Evolutionary conservation across 2,797 vertebrate genomes (phyloP).

Genomic region (Alfaro cultratus): DNA sequence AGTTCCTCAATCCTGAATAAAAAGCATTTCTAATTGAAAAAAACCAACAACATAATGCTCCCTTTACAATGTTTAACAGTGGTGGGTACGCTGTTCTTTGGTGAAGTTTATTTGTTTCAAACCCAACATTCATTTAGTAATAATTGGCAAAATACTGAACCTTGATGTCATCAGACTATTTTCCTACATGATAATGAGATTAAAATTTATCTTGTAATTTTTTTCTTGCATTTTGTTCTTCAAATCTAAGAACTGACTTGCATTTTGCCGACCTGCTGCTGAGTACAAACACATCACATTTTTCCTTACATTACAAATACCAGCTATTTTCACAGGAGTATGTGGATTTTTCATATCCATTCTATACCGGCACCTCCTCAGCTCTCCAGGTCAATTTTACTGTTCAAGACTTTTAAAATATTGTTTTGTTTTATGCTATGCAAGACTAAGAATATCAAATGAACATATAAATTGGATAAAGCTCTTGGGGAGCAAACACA

Average conservation of each 20-base stretch:
- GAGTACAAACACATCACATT: neutral
- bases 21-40: no score
- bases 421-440: neutral
- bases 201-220: neutral
- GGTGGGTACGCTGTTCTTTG: neutral
- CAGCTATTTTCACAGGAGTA: neutral
- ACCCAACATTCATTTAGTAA: neutral
- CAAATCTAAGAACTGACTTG: neutral
- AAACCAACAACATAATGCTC: neutral
- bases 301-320: neutral
- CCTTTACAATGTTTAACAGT: neutral
- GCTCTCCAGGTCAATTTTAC: neutral
- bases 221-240: neutral
- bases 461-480: neutral
- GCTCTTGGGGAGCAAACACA: neutral
- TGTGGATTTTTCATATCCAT: neutral
- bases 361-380: neutral
- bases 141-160: neutral
- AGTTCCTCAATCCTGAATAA: neutral
- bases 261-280: neutral
- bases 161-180: neutral
- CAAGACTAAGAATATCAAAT: neutral
- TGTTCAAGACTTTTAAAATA: neutral
- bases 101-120: neutral
- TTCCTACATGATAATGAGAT: neutral